Evolutionary conservation across 2,888 invertebrate species (phyloP), one percentile per base, ranked within the genome.

Genomic region (Teleiodes luculella): DNA sequence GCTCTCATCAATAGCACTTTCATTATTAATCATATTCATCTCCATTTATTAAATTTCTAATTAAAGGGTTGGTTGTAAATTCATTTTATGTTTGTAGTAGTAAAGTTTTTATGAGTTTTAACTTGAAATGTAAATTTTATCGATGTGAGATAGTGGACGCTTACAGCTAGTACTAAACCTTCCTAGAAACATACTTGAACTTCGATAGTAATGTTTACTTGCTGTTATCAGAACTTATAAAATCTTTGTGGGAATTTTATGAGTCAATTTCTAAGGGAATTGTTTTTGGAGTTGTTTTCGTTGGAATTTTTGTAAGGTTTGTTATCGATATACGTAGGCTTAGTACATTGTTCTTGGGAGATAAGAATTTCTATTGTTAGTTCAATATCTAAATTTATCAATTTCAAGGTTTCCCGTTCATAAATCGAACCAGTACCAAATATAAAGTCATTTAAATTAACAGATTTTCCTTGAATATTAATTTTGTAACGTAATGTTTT

Each of bases 51-150:
- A 68, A 72, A 73, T 70, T 76, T 78, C 73, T 84, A 86, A 86
- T 86, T 84, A 83, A 79, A 74, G 76, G 71, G 70, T 65, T 63
- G 61, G 67, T 60, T 70, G 72, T 80, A 72, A 80, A 78, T 68
- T 68, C 65, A 39, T 67, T 74, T 76, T 74, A 76, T 66, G 66
- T 58, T 53, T 36, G 64, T 61, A 68, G 72, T 62, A 69, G 72
- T 84, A 80, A 83, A 77, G 64, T 61, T 77, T 84, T 83, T 75
- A 85, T 70, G 78, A 65, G 68, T 72, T 78, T 78, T 75, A 68
- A 66, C 70, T 79, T 66, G 78, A 80, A 82, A 79, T 76, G 74
- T 80, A 66, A 73, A 74, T 81, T 83, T 82, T 80, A 84, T 74
- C 67, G 43, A 28, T 43, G 13, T 28, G 74, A 64, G 63, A 64